These are phyloP conservation scores for Bubalus kerabau DNA, from an alignment of 2,113 vertebrate genomes.

Conservation along the genomic window DNA sequence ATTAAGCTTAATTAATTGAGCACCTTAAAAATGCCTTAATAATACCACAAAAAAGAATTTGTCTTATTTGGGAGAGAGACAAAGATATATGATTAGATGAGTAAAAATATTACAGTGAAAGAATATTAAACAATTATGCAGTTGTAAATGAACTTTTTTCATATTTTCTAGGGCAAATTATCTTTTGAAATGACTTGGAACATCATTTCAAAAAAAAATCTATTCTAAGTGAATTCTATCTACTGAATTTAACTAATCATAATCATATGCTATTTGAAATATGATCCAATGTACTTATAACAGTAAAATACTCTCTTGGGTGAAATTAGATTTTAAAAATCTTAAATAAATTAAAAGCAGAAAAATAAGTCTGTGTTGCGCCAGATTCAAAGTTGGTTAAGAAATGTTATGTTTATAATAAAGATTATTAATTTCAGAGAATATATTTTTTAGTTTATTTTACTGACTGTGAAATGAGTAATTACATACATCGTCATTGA, in stretches of 20 bases:
- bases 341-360: not conserved
- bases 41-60: not conserved
- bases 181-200: not conserved
- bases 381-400: not conserved
- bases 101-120: not conserved
- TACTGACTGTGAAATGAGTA: not conserved
- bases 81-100: not conserved
- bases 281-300: not conserved
- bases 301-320: not conserved
- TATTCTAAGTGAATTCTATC: not conserved
- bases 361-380: not conserved
- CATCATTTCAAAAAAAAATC: not conserved
- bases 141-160: not conserved
- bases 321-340: not conserved
- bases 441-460: not conserved
- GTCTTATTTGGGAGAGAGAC: constrained; percentile 37
- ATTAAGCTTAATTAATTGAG: not conserved
- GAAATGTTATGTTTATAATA: not conserved
- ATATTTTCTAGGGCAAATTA: not conserved
- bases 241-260: not conserved
- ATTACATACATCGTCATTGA: not conserved
- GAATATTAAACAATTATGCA: not conserved
- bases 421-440: not conserved
- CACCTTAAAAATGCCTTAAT: not conserved
- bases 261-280: not conserved